Conservation (phyloP, 1,140 invertebrate genomes). For the Conus betulinus region DNA sequence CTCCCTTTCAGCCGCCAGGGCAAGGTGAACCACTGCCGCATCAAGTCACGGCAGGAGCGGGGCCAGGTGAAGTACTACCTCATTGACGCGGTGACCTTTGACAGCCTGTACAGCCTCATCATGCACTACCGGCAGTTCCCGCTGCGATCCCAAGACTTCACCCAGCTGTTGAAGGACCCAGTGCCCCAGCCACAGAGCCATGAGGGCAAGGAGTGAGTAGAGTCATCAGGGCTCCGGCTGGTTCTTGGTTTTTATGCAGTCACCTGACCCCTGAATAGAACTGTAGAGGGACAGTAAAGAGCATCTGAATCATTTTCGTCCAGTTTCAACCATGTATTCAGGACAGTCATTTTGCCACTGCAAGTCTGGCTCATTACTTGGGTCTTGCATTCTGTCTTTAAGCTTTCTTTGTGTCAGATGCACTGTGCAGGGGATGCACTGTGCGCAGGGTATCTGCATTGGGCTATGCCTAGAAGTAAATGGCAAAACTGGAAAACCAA, state of each 20-base stretch:
- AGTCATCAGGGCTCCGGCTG: conserved; percentile 85
- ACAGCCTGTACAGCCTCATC: conserved; percentile 95
- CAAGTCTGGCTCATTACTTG: too few species aligned
- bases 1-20: conserved; percentile 82
- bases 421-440: too few species aligned
- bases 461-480: too few species aligned
- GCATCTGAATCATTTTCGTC: too few species aligned
- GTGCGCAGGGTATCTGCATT: too few species aligned
- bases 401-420: too few species aligned
- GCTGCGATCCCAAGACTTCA: conserved; percentile 90
- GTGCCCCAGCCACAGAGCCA: conserved; percentile 97
- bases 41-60: conserved; percentile 90
- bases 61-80: conserved; percentile 94
- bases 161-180: conserved; percentile 90
- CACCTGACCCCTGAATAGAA: conserved; percentile 58
- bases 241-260: too few species aligned
- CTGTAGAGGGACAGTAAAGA: too few species aligned
- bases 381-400: too few species aligned
- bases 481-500: too few species aligned
- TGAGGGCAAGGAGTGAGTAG: conserved; percentile 87
- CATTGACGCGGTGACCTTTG: conserved; percentile 92
- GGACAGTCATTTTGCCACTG: too few species aligned
- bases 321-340: too few species aligned
- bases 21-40: conserved; percentile 94
- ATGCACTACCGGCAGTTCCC: conserved; percentile 92